phyloP scores from a whole-genome alignment of 2,888 invertebrate species.

The Eurytoma adleriae region DNA sequence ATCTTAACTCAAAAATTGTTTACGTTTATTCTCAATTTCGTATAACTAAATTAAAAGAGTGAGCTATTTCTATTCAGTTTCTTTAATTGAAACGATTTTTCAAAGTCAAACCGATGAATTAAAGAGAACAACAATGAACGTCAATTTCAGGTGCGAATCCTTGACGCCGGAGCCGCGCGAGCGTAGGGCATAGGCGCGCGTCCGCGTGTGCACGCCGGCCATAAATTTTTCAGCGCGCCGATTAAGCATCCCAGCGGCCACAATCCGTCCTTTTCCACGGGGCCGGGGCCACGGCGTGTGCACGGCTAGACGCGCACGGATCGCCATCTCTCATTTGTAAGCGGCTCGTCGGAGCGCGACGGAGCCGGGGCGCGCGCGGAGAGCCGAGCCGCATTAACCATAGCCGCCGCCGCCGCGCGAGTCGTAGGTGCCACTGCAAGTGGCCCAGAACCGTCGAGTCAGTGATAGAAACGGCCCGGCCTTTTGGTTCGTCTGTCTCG shows the following conservation, averaged over 20 bases:
- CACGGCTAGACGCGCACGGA: background rate
- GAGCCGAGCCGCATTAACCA: slow-evolving; percentile 39
- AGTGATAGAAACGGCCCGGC: background rate
- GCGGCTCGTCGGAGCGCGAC: slow-evolving; percentile 64
- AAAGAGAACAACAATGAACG: too few species aligned
- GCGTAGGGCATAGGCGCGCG: too few species aligned
- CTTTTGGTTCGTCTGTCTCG: slow-evolving; percentile 5
- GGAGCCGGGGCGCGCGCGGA: slow-evolving; percentile 30
- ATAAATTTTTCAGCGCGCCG: slow-evolving; percentile 32
- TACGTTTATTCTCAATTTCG: too few species aligned
- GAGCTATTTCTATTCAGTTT: background rate
- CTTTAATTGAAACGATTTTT: background rate
- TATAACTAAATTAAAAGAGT: too few species aligned
- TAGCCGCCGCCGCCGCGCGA: slow-evolving; percentile 2
- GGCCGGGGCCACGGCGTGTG: background rate
- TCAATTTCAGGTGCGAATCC: background rate
- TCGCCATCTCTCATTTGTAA: slow-evolving; percentile 65
- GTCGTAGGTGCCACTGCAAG: slow-evolving; percentile 48
- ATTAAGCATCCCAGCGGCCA: slow-evolving; percentile 30
- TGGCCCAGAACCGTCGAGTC: slow-evolving; percentile 14
- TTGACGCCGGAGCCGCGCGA: background rate
- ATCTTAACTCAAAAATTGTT: too few species aligned
- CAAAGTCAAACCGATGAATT: too few species aligned
- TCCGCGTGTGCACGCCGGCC: background rate
- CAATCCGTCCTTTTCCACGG: slow-evolving; percentile 37